phyloP scores from a whole-genome alignment of 2,113 vertebrate species.

The Lonchura striata region DNA sequence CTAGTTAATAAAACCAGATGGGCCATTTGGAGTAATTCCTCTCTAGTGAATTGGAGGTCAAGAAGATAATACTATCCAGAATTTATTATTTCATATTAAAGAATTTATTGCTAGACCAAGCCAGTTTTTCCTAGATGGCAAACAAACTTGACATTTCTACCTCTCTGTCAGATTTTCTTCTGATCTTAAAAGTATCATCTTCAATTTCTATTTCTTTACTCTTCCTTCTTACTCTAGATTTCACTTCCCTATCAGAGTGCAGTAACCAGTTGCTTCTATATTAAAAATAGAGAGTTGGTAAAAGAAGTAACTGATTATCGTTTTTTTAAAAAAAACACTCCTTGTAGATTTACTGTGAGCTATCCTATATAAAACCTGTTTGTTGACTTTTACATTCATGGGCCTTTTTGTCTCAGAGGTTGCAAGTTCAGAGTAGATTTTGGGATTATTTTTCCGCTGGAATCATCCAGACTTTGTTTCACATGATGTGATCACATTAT shows the following conservation, averaged over 20 bases:
- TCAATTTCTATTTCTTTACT: background rate
- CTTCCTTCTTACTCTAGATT: background rate
- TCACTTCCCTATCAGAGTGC: background rate
- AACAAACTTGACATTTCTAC: background rate
- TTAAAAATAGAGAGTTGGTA: background rate
- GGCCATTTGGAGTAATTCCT: background rate
- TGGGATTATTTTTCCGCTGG: background rate
- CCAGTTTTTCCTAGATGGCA: background rate
- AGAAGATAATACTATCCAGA: background rate
- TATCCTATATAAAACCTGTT: background rate
- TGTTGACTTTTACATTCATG: background rate
- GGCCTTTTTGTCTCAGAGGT: background rate
- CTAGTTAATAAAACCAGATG: constrained; percentile 11
- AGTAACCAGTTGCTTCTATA: background rate
- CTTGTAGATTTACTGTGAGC: background rate
- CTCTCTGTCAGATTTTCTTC: background rate
- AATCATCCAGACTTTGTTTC: background rate
- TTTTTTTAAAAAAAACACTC: background rate
- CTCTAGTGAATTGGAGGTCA: background rate
- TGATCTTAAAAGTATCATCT: background rate
- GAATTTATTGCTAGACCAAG: background rate
- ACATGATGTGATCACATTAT: background rate
- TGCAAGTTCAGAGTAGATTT: background rate
- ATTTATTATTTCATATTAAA: background rate
- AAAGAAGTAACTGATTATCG: background rate